Conservation (phyloP, 2,797 vertebrate genomes). For the Dryobates pubescens region DNA sequence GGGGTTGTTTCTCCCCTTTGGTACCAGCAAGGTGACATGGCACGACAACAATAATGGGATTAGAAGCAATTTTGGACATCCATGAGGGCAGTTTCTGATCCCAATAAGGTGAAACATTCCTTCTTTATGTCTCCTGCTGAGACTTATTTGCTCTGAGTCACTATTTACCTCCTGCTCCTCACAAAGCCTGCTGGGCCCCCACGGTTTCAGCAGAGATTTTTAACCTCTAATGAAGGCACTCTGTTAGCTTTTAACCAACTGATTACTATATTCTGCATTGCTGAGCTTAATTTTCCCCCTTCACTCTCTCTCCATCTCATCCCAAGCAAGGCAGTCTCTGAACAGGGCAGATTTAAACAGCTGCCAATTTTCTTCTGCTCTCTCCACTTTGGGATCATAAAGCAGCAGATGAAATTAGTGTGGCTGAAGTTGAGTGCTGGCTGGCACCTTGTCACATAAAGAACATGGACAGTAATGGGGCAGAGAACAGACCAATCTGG, state of each 20-base stretch:
- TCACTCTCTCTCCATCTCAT: conserved; percentile 56
- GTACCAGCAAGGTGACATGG: not conserved
- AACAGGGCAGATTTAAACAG: conserved; percentile 43
- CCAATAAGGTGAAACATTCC: conserved; percentile 1
- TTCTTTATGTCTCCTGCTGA: not conserved
- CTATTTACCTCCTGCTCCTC: conserved; percentile 44
- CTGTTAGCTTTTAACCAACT: conserved; percentile 40
- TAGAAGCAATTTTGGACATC: not conserved
- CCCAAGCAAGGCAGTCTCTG: conserved; percentile 50
- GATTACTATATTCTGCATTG: conserved; percentile 46
- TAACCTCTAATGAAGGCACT: conserved; percentile 38
- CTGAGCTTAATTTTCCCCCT: conserved; percentile 53
- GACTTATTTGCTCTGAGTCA: conserved; percentile 9
- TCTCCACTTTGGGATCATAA: conserved; percentile 37
- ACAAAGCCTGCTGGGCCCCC: conserved; percentile 49
- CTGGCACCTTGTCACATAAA: conserved; percentile 30
- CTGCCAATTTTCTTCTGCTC: conserved; percentile 41
- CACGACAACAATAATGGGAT: not conserved
- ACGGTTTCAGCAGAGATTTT: conserved; percentile 55
- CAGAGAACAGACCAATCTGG: conserved; percentile 19
- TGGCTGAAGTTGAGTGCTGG: conserved; percentile 59
- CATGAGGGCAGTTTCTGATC: not conserved
- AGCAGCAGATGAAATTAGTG: conserved; percentile 38
- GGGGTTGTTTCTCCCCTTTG: not conserved
- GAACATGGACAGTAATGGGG: not conserved